Conservation (phyloP, 2,888 invertebrate genomes). For the Lasioglossum villosulum region DNA sequence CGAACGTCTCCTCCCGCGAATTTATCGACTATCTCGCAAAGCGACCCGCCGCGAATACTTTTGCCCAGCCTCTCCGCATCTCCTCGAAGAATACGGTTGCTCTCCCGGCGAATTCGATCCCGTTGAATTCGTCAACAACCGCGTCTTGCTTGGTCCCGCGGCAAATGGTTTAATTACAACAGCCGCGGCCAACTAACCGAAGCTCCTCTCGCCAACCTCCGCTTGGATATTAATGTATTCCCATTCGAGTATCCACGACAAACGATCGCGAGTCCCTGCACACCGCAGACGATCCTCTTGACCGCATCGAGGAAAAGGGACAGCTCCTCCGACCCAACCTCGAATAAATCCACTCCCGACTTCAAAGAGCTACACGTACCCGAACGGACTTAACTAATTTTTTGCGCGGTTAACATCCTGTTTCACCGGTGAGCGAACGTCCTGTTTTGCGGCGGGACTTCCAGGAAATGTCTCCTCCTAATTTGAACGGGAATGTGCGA, state of each 20-base stretch:
- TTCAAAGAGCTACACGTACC: neutral
- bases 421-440: neutral
- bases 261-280: neutral
- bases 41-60: neutral
- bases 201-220: neutral
- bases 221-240: conserved; percentile 23
- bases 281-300: neutral
- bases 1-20: neutral
- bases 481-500: neutral
- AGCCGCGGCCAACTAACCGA: conserved; percentile 5
- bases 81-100: neutral
- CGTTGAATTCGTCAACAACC: conserved; percentile 25
- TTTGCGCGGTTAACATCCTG: neutral
- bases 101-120: neutral
- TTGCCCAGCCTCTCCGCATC: neutral
- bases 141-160: neutral
- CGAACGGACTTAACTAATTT: neutral
- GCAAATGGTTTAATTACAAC: conserved; percentile 22
- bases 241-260: neutral
- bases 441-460: neutral
- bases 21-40: conserved; percentile 1
- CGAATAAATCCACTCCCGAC: neutral
- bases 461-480: neutral
- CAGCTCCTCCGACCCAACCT: neutral
- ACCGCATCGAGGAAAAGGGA: neutral